Evolutionary conservation across 2,888 invertebrate species (phyloP).

Genomic region (Aphidoletes aphidimyza): DNA sequence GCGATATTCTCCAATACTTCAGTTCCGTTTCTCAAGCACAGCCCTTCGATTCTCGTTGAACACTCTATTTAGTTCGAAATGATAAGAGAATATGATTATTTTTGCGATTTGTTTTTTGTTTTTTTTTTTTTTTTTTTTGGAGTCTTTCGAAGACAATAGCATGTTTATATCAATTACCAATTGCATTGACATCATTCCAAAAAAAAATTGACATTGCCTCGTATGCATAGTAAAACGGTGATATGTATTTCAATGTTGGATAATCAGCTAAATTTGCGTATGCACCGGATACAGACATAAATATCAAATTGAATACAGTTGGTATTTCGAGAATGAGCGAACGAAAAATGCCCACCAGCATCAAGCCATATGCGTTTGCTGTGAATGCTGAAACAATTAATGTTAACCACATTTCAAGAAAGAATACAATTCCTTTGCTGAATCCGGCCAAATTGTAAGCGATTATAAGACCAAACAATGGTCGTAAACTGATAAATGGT

Average conservation of each 20-base stretch:
- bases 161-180: conserved; percentile 66
- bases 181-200: conserved; percentile 74
- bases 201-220: conserved; percentile 78
- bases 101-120: too few relatives aligned
- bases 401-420: conserved; percentile 73
- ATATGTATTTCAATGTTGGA: conserved; percentile 76
- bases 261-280: conserved; percentile 74
- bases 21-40: conserved; percentile 73
- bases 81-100: too few relatives aligned
- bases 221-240: conserved; percentile 78
- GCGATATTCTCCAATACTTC: conserved; percentile 71
- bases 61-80: conserved; percentile 71
- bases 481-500: conserved; percentile 74
- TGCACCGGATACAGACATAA: conserved; percentile 77
- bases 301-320: conserved; percentile 77
- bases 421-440: conserved; percentile 69
- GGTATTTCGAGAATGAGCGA: conserved; percentile 77
- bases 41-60: conserved; percentile 70
- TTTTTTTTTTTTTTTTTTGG: conserved; percentile 5
- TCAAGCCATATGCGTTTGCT: conserved; percentile 76
- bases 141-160: background rate
- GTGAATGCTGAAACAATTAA: conserved; percentile 74
- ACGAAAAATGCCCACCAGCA: conserved; percentile 79
- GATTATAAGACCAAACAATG: conserved; percentile 72
- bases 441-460: conserved; percentile 73